A percentile compares a stretch with the other conserved stretches of the same genome.
Conservation (phyloP, 2,888 invertebrate genomes). For the Chironomus tentans region DNA sequence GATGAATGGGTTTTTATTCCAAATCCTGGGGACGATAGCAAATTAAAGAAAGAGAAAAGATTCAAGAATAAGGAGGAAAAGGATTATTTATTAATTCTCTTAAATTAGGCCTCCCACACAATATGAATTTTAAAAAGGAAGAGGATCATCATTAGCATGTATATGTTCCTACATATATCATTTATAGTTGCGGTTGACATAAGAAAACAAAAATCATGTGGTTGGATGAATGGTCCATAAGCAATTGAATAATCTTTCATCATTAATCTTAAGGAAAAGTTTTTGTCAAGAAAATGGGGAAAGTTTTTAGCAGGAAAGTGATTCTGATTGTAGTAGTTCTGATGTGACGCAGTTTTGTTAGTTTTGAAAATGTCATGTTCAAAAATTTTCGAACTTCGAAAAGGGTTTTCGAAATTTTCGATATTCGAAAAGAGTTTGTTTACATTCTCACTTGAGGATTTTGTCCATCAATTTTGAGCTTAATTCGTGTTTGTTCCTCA, state of each 20-base stretch:
- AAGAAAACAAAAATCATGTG: slow-evolving; percentile 23
- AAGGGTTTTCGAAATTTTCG: too few relatives aligned
- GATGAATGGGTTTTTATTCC: slow-evolving; percentile 21
- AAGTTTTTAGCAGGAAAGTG: background rate
- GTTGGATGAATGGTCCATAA: slow-evolving; percentile 7
- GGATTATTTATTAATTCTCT: slow-evolving; percentile 27
- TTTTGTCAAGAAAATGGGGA: background rate
- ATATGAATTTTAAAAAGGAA: background rate
- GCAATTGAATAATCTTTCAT: slow-evolving; percentile 25
- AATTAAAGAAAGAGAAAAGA: background rate
- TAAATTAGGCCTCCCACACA: background rate
- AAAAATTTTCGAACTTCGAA: too few relatives aligned
- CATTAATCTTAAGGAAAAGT: slow-evolving; percentile 14
- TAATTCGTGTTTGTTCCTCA: too few relatives aligned
- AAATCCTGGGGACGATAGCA: background rate
- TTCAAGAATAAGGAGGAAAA: background rate
- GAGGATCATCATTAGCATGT: slow-evolving; percentile 3
- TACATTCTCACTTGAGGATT: too few relatives aligned
- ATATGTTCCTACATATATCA: background rate
- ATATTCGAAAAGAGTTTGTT: too few relatives aligned
- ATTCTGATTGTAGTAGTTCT: too few relatives aligned
- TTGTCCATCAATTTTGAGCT: too few relatives aligned
- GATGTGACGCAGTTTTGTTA: too few relatives aligned
- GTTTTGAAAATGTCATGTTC: too few relatives aligned
- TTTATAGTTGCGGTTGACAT: background rate